These are phyloP conservation scores for Montipora capitata DNA, from an alignment of 92 coral and sea anemone genomes.

Conservation along the genomic window DNA sequence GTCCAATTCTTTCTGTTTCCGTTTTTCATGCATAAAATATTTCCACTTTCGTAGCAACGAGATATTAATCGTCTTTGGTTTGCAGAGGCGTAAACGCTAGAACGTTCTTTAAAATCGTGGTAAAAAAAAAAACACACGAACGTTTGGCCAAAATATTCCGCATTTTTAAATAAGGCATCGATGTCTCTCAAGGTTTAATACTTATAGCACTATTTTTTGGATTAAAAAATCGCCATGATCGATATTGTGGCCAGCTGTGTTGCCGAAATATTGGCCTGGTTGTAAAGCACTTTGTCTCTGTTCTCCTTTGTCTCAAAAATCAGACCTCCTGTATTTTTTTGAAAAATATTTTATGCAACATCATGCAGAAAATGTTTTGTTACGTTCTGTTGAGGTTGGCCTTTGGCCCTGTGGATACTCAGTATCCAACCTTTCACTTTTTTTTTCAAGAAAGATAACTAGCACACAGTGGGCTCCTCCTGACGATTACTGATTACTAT, in stretches of 20 bases:
- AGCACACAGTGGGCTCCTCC: background rate
- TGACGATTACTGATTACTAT: too few relatives aligned
- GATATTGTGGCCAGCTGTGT: slow-evolving; percentile 12
- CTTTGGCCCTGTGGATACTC: background rate
- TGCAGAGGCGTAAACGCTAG: background rate
- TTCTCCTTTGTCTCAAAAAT: slow-evolving; percentile 1
- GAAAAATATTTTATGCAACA: background rate
- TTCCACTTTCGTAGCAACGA: slow-evolving; percentile 10
- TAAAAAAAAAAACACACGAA: background rate
- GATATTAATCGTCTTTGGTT: background rate
- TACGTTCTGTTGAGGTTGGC: background rate
- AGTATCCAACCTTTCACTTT: background rate
- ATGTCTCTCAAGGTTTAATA: background rate
- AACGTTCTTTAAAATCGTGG: background rate
- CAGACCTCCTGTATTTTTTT: slow-evolving; percentile 31
- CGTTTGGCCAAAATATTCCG: background rate
- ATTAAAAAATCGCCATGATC: background rate
- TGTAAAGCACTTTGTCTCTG: background rate
- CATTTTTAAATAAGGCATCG: background rate
- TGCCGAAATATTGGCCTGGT: slow-evolving; percentile 25
- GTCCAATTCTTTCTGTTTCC: slow-evolving; percentile 25
- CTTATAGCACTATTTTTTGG: background rate
- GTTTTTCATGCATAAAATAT: background rate
- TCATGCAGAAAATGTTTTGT: background rate
- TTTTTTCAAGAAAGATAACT: background rate